Percentiles rank a stretch among this genome's conserved stretches.
Evolutionary conservation across 2,888 invertebrate species (phyloP).

Genomic region (Leptinotarsa rubiginosa): DNA sequence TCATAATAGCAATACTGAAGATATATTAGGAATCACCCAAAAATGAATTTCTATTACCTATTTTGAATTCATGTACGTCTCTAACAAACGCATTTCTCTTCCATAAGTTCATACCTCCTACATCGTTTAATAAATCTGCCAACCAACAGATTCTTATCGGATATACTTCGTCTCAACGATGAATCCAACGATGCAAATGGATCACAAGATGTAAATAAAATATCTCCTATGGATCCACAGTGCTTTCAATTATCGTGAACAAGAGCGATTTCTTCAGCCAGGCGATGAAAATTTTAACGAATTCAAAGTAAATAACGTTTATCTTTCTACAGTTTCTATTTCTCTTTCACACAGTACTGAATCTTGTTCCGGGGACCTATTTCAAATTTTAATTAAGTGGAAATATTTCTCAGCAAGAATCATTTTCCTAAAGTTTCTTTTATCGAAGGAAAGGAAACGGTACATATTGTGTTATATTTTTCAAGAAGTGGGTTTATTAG

Average conservation of each 20-base stretch:
- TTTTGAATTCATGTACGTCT: too few relatives aligned
- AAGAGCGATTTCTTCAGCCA: neutral
- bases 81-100: too few relatives aligned
- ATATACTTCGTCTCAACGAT: neutral
- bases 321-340: neutral
- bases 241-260: slow-evolving; percentile 1
- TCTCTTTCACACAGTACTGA: neutral
- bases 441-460: too few relatives aligned
- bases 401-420: neutral
- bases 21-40: too few relatives aligned
- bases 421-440: neutral
- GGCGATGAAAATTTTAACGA: neutral
- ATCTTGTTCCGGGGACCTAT: neutral
- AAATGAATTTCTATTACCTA: too few relatives aligned
- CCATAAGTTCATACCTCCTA: too few relatives aligned
- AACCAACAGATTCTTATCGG: neutral
- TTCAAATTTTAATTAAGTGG: neutral
- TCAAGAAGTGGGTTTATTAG: too few relatives aligned
- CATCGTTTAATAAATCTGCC: too few relatives aligned
- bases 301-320: neutral
- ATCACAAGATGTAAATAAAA: neutral
- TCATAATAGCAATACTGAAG: too few relatives aligned
- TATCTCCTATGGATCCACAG: neutral
- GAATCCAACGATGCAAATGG: neutral
- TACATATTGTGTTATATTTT: too few relatives aligned